Evolutionary conservation across 92 coral and sea anemone species (phyloP).

Genomic region (Epizoanthus rinbou): DNA sequence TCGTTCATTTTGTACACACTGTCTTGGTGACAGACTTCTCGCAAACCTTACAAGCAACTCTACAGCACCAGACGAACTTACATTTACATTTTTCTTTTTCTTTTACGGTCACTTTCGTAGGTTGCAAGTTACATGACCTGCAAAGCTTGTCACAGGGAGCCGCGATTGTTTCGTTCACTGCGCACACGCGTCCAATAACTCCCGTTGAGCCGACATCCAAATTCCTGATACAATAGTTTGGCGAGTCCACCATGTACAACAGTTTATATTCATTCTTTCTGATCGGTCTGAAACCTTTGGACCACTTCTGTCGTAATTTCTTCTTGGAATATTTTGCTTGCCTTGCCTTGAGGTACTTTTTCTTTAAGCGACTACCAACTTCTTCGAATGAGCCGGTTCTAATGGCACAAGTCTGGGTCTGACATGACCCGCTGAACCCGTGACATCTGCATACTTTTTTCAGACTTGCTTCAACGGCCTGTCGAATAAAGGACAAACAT

Average conservation of each 20-base stretch:
- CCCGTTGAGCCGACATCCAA: conserved; percentile 68
- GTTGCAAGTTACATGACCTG: conserved; percentile 56
- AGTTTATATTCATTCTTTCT: conserved; percentile 61
- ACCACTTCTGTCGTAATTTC: conserved; percentile 45
- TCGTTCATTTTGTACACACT: conserved; percentile 38
- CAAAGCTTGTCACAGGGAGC: conserved; percentile 66
- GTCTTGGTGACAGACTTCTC: conserved; percentile 26
- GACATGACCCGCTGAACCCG: conserved; percentile 74
- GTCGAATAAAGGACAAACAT: not conserved
- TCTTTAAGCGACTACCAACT: conserved; percentile 62
- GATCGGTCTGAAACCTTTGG: conserved; percentile 45
- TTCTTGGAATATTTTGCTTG: conserved; percentile 42
- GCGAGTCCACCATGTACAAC: conserved; percentile 74
- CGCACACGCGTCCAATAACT: conserved; percentile 80
- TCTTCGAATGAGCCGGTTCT: conserved; percentile 53
- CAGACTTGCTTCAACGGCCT: conserved; percentile 67
- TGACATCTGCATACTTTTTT: conserved; percentile 81
- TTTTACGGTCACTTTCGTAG: conserved; percentile 5
- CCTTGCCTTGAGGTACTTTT: conserved; percentile 61
- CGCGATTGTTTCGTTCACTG: conserved; percentile 48
- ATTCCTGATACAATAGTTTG: conserved; percentile 80
- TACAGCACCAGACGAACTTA: conserved; percentile 91
- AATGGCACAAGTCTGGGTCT: conserved; percentile 74
- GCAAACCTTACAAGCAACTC: conserved; percentile 70
- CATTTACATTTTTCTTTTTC: conserved; percentile 72